These are phyloP conservation scores for Triplophysa tibetana DNA, from an alignment of 2,113 vertebrate genomes.

Conservation along the genomic window DNA sequence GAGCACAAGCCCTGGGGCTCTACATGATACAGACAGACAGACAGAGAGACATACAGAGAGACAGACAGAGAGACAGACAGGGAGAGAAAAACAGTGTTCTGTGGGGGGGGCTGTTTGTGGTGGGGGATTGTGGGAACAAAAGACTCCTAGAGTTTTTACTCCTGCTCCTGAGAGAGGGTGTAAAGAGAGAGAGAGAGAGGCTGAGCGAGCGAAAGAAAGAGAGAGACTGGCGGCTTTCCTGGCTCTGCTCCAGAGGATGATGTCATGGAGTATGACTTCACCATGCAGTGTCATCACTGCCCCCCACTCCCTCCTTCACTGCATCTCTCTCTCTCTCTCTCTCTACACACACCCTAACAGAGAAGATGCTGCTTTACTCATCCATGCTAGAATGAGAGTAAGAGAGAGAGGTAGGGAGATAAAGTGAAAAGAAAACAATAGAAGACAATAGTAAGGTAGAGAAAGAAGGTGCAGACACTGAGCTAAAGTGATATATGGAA, in stretches of 20 bases:
- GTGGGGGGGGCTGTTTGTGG: slow-evolving; percentile 25
- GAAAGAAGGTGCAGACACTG: neutral
- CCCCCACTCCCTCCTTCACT: slow-evolving; percentile 39
- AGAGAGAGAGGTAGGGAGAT: slow-evolving; percentile 41
- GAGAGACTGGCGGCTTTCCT: slow-evolving; percentile 52
- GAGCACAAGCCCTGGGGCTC: slow-evolving; percentile 46
- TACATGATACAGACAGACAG: slow-evolving; percentile 29
- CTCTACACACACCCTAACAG: slow-evolving; percentile 36
- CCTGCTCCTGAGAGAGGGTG: slow-evolving; percentile 48
- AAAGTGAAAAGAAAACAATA: slow-evolving; percentile 16
- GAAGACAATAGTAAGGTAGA: slow-evolving; percentile 4
- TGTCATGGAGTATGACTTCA: slow-evolving; percentile 66
- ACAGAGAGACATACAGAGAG: slow-evolving; percentile 14
- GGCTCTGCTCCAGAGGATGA: slow-evolving; percentile 60
- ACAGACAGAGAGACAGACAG: neutral
- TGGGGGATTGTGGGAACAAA: slow-evolving; percentile 53
- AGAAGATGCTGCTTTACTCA: slow-evolving; percentile 53
- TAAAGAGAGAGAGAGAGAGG: slow-evolving; percentile 32
- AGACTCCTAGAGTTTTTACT: slow-evolving; percentile 53
- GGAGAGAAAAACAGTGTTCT: slow-evolving; percentile 28
- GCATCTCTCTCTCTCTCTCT: slow-evolving; percentile 30
- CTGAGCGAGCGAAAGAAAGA: slow-evolving; percentile 37
- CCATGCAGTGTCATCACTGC: slow-evolving; percentile 63
- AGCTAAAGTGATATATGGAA: neutral
- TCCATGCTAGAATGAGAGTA: slow-evolving; percentile 46